Evolutionary conservation across 1,140 invertebrate species (phyloP).

Genomic region (Dendroctonus ponderosae): DNA sequence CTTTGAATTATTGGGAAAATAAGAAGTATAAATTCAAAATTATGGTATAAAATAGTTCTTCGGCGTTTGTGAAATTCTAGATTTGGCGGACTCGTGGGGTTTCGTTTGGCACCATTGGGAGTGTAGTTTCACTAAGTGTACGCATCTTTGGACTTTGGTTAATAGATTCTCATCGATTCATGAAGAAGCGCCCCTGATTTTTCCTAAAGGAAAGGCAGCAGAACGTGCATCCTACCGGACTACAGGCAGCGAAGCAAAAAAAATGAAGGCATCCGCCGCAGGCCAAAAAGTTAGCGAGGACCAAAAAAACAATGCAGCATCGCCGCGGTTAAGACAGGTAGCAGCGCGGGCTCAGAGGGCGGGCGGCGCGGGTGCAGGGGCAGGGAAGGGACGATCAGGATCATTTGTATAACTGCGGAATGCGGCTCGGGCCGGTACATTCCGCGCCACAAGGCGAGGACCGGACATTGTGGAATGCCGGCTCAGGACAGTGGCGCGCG

Average conservation of each 20-base stretch:
- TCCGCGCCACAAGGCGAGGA: conserved; percentile 41
- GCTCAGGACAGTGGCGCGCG: conserved; percentile 23
- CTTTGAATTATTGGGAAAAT: no score
- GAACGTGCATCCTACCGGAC: neutral
- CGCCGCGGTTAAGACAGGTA: conserved; percentile 47
- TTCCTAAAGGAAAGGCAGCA: neutral
- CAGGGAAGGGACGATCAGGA: conserved; percentile 37
- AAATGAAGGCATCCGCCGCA: conserved; percentile 32
- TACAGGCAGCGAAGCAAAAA: conserved; percentile 11
- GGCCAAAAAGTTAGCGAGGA: conserved; percentile 41
- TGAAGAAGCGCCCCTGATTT: no score
- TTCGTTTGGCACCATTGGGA: no score
- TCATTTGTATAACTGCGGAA: conserved; percentile 49
- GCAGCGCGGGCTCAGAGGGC: conserved; percentile 27
- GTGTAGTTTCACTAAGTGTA: neutral
- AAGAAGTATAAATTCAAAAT: no score
- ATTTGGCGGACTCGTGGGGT: no score
- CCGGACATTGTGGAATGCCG: conserved; percentile 33
- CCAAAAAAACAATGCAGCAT: conserved; percentile 38
- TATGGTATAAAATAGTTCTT: no score
- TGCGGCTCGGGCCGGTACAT: conserved; percentile 46
- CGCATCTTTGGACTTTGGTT: neutral
- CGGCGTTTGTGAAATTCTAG: no score
- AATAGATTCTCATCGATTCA: no score
- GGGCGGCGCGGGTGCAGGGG: conserved; percentile 28